A percentile compares a stretch with the other conserved stretches of the same genome.
Evolutionary conservation across 2,888 invertebrate genomes (phyloP).

Genomic region (Gymnoscelis rufifasciata): DNA sequence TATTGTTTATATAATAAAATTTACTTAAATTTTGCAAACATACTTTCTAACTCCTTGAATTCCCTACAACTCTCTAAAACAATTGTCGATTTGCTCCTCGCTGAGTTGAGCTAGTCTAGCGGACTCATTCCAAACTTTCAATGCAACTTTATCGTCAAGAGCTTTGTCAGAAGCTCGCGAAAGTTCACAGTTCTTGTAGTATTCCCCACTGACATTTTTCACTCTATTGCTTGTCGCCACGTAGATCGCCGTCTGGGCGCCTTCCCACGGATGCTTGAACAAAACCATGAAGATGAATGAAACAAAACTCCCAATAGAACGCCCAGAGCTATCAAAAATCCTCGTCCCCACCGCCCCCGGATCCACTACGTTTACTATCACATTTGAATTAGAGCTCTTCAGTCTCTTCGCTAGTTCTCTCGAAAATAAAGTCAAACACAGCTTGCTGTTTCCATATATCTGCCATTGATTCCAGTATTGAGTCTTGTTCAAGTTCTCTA

Average conservation of each 20-base stretch:
- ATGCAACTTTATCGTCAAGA: conserved; percentile 82
- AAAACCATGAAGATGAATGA: conserved; percentile 80
- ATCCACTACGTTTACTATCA: conserved; percentile 89
- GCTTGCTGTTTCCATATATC: conserved; percentile 81
- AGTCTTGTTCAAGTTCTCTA: conserved; percentile 83
- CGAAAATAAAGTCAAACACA: conserved; percentile 85
- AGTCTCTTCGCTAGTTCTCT: conserved; percentile 84
- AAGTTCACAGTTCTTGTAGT: conserved; percentile 87
- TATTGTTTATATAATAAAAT: too few species aligned
- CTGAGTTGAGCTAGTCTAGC: conserved; percentile 82
- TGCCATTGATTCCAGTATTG: conserved; percentile 65
- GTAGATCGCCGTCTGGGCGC: conserved; percentile 88
- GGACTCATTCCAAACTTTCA: conserved; percentile 89
- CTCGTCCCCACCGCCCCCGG: conserved; percentile 90
- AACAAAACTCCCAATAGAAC: conserved; percentile 75
- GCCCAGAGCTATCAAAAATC: conserved; percentile 79
- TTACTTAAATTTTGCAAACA: too few species aligned
- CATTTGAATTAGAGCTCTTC: conserved; percentile 77
- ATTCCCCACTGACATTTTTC: conserved; percentile 83
- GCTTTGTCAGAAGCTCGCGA: conserved; percentile 78
- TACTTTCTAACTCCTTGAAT: neutral
- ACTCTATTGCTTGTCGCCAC: conserved; percentile 85
- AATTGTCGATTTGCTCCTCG: conserved; percentile 82
- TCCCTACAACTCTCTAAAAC: conserved; percentile 28
- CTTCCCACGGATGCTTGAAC: conserved; percentile 87